Evolutionary conservation across 35 echinoderm and acorn worm genomes (phyloP).

Genomic region (Chiridota heheva): DNA sequence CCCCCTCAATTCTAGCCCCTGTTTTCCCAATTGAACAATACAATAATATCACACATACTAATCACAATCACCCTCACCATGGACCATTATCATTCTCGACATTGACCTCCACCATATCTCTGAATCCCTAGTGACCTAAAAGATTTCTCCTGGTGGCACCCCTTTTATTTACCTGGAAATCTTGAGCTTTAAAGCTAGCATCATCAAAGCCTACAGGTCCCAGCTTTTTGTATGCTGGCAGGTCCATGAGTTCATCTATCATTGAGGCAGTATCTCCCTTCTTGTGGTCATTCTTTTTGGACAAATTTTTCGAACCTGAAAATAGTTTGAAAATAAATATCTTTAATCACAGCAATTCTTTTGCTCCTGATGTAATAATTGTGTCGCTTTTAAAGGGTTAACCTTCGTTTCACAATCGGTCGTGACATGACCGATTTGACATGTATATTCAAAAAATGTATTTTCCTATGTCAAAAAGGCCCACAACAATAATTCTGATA

Average conservation of each 20-base stretch:
- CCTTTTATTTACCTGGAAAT: slow-evolving; percentile 81
- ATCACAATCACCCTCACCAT: too few species aligned
- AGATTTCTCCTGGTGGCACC: too few species aligned
- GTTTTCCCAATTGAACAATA: too few species aligned
- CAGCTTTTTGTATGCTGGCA: slow-evolving; percentile 67
- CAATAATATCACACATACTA: too few species aligned
- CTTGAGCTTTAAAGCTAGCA: slow-evolving; percentile 48
- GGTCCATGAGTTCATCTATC: slow-evolving; percentile 32
- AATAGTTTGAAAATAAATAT: slow-evolving; percentile 11
- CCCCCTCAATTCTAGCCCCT: too few species aligned
- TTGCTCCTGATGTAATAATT: not conserved
- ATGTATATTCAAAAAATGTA: not conserved
- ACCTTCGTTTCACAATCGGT: not conserved
- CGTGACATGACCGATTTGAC: too few species aligned
- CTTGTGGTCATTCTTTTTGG: slow-evolving; percentile 24
- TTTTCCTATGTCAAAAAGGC: not conserved
- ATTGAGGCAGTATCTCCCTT: slow-evolving; percentile 17
- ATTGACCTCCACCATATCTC: too few species aligned
- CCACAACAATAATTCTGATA: too few species aligned
- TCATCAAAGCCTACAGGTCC: slow-evolving; percentile 51
- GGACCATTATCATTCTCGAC: too few species aligned
- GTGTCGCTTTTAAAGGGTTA: not conserved
- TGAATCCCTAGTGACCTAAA: too few species aligned
- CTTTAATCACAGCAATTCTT: slow-evolving; percentile 26
- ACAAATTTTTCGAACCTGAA: slow-evolving; percentile 7